phyloP scores from a whole-genome alignment of 2,113 vertebrate genomes.

The Jacana jacana region DNA sequence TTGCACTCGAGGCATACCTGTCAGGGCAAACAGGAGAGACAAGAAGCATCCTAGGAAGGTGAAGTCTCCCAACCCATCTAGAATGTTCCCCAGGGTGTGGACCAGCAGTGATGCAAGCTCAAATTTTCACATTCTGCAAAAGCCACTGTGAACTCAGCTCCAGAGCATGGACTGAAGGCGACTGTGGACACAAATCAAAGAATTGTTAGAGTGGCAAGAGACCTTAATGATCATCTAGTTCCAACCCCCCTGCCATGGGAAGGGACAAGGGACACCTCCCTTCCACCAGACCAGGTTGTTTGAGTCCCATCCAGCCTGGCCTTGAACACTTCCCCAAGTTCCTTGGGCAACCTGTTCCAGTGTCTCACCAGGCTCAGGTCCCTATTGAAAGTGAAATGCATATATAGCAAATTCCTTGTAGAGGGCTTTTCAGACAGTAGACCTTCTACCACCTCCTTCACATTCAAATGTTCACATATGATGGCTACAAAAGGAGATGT shows the following conservation, averaged over 20 bases:
- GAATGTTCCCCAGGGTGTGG: background rate
- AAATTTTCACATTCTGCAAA: background rate
- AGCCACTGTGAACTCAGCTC: background rate
- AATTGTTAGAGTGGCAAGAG: too few relatives aligned
- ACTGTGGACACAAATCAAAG: background rate
- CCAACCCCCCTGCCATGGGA: too few relatives aligned
- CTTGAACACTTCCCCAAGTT: too few relatives aligned
- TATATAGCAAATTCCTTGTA: background rate
- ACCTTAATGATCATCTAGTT: too few relatives aligned
- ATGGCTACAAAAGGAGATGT: background rate
- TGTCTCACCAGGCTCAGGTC: background rate
- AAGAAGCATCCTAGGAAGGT: background rate
- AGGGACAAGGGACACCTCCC: too few relatives aligned
- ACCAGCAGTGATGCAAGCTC: background rate
- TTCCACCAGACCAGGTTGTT: too few relatives aligned
- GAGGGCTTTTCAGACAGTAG: background rate
- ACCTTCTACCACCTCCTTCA: background rate
- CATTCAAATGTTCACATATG: accelerated
- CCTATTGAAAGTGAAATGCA: background rate
- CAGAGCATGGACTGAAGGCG: background rate
- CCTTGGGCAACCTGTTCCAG: too few relatives aligned
- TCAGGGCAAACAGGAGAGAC: background rate
- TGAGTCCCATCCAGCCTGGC: too few relatives aligned
- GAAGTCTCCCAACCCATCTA: background rate
- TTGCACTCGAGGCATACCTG: background rate